phyloP scores from a whole-genome alignment of 2,113 vertebrate species.

The Ptilorrhoa leucosticta region DNA sequence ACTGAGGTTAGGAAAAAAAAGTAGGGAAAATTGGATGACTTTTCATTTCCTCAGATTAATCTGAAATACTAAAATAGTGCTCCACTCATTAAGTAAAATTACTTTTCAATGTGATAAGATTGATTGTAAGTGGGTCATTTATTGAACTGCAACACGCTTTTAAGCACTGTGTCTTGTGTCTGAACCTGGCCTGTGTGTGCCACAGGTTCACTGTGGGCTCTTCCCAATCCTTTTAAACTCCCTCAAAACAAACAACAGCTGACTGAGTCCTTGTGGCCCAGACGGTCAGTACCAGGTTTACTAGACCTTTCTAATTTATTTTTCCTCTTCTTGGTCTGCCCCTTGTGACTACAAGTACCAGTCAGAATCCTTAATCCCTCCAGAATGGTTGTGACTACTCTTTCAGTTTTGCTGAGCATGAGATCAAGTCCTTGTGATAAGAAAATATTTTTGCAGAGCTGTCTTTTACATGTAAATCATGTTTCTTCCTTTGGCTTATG shows the following conservation, averaged over 20 bases:
- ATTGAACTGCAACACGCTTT: not conserved
- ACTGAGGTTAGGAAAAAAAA: not conserved
- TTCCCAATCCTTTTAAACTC: not conserved
- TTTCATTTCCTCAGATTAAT: not conserved
- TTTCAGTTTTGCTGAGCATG: not conserved
- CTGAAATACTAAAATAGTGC: not conserved
- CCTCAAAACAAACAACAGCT: not conserved
- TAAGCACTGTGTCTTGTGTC: not conserved
- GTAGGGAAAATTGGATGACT: not conserved
- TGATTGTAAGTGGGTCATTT: not conserved
- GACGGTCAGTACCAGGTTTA: not conserved
- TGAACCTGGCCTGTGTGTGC: not conserved
- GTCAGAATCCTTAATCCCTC: not conserved
- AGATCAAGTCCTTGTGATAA: not conserved
- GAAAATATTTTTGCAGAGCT: not conserved
- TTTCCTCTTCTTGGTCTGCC: not conserved
- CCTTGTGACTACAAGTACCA: not conserved
- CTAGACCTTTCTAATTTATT: not conserved
- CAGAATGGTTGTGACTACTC: accelerated
- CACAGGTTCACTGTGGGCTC: not conserved
- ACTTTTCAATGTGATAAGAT: not conserved
- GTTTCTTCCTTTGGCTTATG: not conserved
- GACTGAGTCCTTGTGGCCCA: not conserved
- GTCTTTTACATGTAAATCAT: not conserved
- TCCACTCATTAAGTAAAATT: not conserved